These are phyloP conservation scores for Merluccius polli DNA, from an alignment of 2,797 vertebrate genomes.

Conservation along the genomic window DNA sequence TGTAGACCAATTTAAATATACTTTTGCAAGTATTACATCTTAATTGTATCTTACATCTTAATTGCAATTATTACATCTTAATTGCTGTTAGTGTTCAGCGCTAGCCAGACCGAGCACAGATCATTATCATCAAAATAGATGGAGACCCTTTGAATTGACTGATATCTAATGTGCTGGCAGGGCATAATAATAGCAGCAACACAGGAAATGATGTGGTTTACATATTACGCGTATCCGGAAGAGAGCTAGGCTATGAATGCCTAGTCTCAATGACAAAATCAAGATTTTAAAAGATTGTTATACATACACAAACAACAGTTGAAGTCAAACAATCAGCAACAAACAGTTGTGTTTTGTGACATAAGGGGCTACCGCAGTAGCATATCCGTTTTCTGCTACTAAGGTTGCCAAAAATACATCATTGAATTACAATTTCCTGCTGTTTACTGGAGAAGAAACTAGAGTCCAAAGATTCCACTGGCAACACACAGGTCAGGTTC, in stretches of 20 bases:
- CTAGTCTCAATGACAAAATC: background rate
- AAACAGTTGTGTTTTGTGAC: background rate
- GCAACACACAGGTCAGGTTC: background rate
- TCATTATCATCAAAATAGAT: background rate
- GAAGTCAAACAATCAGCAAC: background rate
- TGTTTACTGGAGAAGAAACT: background rate
- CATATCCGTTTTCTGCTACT: background rate
- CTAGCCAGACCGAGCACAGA: background rate
- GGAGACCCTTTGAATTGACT: background rate
- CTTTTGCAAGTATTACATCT: background rate
- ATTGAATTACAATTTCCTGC: background rate
- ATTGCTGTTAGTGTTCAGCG: background rate
- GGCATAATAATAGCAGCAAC: background rate
- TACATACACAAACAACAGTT: background rate
- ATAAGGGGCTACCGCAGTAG: background rate
- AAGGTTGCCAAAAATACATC: background rate
- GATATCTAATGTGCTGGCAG: background rate
- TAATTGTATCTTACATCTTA: background rate
- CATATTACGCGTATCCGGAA: background rate
- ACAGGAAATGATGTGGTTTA: slow-evolving; percentile 1
- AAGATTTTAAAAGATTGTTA: background rate
- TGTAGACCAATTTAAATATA: background rate
- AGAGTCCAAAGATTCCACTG: slow-evolving; percentile 1
- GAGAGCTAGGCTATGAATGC: background rate
- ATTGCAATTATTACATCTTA: background rate